Evolutionary conservation across 2,797 vertebrate species (phyloP).

Genomic region (Melanotaenia parkinsoni): DNA sequence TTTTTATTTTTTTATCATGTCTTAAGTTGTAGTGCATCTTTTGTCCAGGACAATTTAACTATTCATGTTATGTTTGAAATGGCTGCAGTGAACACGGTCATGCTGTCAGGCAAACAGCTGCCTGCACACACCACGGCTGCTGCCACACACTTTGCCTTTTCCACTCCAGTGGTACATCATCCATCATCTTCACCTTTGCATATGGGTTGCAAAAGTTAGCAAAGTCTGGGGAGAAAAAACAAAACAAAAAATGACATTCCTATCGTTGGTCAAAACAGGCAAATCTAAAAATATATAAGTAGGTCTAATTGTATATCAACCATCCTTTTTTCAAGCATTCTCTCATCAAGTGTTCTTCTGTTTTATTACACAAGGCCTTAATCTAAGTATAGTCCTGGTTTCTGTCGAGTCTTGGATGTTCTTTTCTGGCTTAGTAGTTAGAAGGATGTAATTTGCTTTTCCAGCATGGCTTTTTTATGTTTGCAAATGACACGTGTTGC

Average conservation of each 20-base stretch:
- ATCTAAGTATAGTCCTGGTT: not conserved
- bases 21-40: not conserved
- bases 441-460: constrained; percentile 18
- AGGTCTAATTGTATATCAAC: too few species aligned
- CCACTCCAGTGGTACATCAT: not conserved
- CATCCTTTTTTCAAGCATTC: too few species aligned
- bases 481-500: constrained; percentile 29
- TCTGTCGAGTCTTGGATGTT: not conserved
- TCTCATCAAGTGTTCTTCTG: not conserved
- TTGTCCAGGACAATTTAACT: not conserved
- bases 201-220: not conserved
- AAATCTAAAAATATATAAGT: not conserved
- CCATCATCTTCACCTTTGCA: not conserved
- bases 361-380: not conserved
- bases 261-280: not conserved
- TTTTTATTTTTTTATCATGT: not conserved
- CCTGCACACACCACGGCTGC: not conserved
- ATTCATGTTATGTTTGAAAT: not conserved
- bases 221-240: not conserved
- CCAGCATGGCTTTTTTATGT: constrained; percentile 14
- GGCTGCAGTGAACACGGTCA: not conserved
- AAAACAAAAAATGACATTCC: not conserved
- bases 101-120: not conserved
- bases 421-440: constrained; percentile 11
- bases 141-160: not conserved